phyloP scores from a whole-genome alignment of 2,797 vertebrate genomes.

The Lycodopsis pacificus region DNA sequence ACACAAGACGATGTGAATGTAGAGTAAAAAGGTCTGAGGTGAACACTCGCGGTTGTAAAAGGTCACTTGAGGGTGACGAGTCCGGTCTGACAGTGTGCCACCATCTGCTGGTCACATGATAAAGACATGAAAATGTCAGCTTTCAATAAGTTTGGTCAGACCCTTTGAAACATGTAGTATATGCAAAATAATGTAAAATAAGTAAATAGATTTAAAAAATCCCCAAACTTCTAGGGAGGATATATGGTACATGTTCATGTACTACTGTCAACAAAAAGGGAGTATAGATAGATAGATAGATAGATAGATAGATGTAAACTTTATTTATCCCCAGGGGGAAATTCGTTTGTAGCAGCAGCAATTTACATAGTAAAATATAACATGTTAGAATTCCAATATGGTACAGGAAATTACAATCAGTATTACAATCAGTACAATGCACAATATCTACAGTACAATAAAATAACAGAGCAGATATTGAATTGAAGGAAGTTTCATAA shows the following conservation, averaged over 20 bases:
- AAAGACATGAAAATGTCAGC: not conserved
- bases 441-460: no score
- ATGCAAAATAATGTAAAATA: not conserved
- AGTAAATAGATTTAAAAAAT: not conserved
- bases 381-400: no score
- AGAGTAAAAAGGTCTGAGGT: constrained; percentile 27
- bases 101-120: constrained; percentile 49
- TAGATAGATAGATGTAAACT: no score
- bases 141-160: not conserved
- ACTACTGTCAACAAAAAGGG: not conserved
- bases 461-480: no score
- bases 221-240: not conserved
- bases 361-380: no score
- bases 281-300: no score
- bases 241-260: not conserved
- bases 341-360: no score
- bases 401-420: no score
- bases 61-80: constrained; percentile 27
- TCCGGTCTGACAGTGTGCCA: constrained; percentile 31
- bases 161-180: not conserved
- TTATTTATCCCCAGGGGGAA: no score
- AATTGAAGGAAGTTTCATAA: no score
- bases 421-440: no score
- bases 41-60: not conserved
- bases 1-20: not conserved